phyloP scores from a whole-genome alignment of 2,113 vertebrate genomes.

The Periophthalmus modestus region DNA sequence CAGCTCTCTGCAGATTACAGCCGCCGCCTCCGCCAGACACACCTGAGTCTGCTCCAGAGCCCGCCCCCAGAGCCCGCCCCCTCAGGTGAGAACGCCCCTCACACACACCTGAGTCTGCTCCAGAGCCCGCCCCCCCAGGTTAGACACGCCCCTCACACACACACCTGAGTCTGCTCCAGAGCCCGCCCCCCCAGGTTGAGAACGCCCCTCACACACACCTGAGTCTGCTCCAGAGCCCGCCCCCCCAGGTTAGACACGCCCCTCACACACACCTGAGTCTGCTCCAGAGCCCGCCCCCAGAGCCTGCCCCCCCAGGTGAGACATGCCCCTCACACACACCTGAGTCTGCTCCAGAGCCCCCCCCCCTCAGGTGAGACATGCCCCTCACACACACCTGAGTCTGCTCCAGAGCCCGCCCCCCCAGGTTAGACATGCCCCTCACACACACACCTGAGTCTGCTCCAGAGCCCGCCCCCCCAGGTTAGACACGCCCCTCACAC shows the following conservation, averaged over 20 bases:
- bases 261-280: constrained; percentile 88
- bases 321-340: constrained; percentile 73
- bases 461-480: too few species aligned
- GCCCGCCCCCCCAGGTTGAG: constrained; percentile 72
- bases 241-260: too few species aligned
- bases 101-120: constrained; percentile 50
- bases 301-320: constrained; percentile 80
- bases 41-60: constrained; percentile 86
- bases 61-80: constrained; percentile 28
- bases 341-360: not conserved
- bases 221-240: not conserved
- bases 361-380: too few species aligned
- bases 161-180: constrained; percentile 87
- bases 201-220: constrained; percentile 73
- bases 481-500: too few species aligned
- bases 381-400: too few species aligned
- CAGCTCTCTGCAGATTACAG: constrained; percentile 94
- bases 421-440: too few species aligned
- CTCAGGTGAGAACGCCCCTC: constrained; percentile 80
- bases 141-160: too few species aligned
- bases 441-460: too few species aligned
- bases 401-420: not conserved
- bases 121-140: not conserved
- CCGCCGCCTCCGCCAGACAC: constrained; percentile 88
- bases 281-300: constrained; percentile 77